A percentile compares a stretch with the other conserved stretches of the same genome.
Conservation (phyloP, 2,113 vertebrate genomes). For the Oreocharis arfaki region DNA sequence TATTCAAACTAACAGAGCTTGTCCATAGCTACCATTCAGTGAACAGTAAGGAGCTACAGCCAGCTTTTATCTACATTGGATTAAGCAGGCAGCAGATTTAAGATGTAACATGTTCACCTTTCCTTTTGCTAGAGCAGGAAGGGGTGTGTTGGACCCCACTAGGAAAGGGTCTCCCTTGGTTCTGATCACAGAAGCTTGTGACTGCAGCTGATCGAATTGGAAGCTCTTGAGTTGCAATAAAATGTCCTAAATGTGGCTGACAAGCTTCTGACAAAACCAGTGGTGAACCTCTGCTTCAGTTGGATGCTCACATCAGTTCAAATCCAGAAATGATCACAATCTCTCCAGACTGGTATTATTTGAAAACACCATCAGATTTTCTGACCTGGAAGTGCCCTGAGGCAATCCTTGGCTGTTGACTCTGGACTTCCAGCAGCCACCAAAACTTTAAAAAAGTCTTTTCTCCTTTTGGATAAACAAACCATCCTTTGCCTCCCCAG, state of each 20-base stretch:
- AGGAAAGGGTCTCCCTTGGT: background rate
- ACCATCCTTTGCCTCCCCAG: background rate
- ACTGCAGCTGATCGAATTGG: background rate
- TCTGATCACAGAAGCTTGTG: background rate
- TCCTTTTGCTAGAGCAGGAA: background rate
- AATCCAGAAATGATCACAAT: background rate
- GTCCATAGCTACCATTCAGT: background rate
- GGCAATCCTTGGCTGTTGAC: accelerated
- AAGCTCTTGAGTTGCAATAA: background rate
- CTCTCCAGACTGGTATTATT: background rate
- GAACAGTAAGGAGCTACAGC: background rate
- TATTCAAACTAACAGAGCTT: background rate
- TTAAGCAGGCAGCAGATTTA: background rate
- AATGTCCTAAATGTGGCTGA: background rate
- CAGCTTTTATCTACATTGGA: background rate
- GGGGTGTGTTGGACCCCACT: background rate
- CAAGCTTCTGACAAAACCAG: background rate
- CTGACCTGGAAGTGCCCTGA: background rate
- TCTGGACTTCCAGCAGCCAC: background rate
- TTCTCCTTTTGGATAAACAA: background rate
- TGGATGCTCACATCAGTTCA: background rate
- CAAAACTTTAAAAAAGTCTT: background rate
- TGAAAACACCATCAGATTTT: background rate
- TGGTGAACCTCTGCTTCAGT: background rate
- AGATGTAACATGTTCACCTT: background rate